phyloP scores from a whole-genome alignment of 2,797 vertebrate genomes.

The Sitta carolinensis region DNA sequence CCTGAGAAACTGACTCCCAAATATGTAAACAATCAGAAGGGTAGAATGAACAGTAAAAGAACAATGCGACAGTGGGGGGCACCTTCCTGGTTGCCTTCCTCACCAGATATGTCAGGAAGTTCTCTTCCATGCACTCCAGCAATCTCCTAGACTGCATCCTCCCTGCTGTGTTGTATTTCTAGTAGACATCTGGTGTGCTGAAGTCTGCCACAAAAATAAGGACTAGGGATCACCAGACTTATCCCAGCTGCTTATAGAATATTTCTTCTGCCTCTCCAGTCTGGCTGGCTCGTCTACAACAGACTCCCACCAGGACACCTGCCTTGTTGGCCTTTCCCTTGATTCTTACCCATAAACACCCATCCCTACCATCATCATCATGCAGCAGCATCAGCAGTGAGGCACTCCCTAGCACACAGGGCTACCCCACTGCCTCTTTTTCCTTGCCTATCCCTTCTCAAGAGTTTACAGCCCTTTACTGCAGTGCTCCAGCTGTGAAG shows the following conservation, averaged over 20 bases:
- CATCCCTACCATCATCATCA: accelerated
- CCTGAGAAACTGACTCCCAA: too few relatives aligned
- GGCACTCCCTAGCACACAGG: background rate
- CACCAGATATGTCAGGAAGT: background rate
- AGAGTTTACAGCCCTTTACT: background rate
- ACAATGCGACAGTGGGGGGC: too few relatives aligned
- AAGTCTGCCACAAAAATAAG: background rate
- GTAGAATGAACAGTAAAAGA: too few relatives aligned
- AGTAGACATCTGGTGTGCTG: background rate
- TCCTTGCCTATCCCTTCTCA: background rate
- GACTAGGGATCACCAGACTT: accelerated
- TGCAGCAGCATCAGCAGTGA: background rate
- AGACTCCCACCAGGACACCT: background rate
- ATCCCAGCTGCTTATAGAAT: background rate
- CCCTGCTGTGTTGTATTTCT: background rate
- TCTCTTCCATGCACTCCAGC: background rate
- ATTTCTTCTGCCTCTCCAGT: background rate
- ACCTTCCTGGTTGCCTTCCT: background rate
- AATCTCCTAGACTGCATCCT: background rate
- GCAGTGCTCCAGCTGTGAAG: background rate
- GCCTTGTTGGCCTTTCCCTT: background rate
- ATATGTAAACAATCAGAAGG: too few relatives aligned
- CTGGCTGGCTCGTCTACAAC: background rate
- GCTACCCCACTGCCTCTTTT: accelerated
- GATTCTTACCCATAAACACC: background rate